Percentiles rank a stretch among this genome's conserved stretches.
These are phyloP conservation scores for Solen grandis DNA, from an alignment of 1,140 invertebrate species.

Conservation along the genomic window DNA sequence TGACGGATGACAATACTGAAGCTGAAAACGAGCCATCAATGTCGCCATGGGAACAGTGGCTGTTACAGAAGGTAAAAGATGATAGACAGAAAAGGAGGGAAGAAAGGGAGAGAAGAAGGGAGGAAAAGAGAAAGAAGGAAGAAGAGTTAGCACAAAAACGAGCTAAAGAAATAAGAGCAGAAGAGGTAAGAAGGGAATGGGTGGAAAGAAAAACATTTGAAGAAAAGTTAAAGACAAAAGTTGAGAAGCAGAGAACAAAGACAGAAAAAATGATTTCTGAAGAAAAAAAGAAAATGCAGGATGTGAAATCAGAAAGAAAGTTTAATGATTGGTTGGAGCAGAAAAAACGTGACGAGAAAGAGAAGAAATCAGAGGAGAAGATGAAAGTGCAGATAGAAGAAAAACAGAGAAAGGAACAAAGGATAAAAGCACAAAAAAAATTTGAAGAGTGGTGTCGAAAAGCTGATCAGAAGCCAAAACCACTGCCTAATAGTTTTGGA, in stretches of 20 bases:
- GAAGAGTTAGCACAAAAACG: constrained; percentile 63
- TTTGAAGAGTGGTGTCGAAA: constrained; percentile 71
- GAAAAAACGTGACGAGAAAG: constrained; percentile 66
- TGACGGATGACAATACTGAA: constrained; percentile 46
- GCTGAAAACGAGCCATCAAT: constrained; percentile 48
- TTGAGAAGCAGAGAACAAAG: constrained; percentile 64
- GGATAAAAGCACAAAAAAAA: constrained; percentile 64
- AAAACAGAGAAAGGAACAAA: constrained; percentile 57
- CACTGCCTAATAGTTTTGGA: constrained; percentile 70
- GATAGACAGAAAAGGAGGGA: constrained; percentile 62
- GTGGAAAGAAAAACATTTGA: constrained; percentile 68
- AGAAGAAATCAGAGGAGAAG: constrained; percentile 65
- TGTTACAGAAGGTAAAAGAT: constrained; percentile 71
- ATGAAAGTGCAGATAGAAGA: constrained; percentile 61
- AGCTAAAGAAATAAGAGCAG: constrained; percentile 59
- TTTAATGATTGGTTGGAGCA: constrained; percentile 68
- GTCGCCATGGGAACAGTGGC: constrained; percentile 75
- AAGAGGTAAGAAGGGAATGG: constrained; percentile 64
- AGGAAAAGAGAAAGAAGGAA: constrained; percentile 62
- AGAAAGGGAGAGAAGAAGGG: constrained; percentile 59
- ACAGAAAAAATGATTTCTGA: constrained; percentile 66
- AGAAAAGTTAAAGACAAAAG: constrained; percentile 59
- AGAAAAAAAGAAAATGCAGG: constrained; percentile 60
- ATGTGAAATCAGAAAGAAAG: constrained; percentile 68
- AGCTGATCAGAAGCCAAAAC: constrained; percentile 67